Evolutionary conservation across 2,797 vertebrate genomes (phyloP).

Genomic region (Cercopithecus hamlyni): DNA sequence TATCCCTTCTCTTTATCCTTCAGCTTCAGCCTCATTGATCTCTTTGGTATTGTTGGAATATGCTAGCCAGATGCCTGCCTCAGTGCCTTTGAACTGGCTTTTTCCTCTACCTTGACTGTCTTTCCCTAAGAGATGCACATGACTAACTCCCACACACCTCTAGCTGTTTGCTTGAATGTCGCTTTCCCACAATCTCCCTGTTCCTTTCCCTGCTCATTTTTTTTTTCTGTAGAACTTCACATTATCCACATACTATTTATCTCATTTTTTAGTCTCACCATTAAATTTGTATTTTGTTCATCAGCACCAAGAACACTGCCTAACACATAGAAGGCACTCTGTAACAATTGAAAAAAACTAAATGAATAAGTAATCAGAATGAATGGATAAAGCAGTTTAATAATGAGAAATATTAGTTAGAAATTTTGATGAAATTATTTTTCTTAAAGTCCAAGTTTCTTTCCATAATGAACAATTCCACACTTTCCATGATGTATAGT

Average conservation of each 20-base stretch:
- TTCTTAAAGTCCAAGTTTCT: background rate
- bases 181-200: background rate
- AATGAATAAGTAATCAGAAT: background rate
- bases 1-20: background rate
- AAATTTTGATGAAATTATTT: background rate
- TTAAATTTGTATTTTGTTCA: slow-evolving; percentile 8
- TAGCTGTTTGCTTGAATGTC: background rate
- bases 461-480: background rate
- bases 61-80: background rate
- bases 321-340: background rate
- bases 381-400: background rate
- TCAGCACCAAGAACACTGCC: background rate
- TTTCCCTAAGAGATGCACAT: background rate
- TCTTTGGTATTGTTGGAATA: background rate
- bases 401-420: background rate
- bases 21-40: background rate
- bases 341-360: background rate
- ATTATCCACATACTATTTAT: background rate
- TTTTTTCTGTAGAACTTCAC: background rate
- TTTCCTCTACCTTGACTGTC: background rate
- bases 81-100: background rate
- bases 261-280: background rate
- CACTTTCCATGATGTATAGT: background rate
- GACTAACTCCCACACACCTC: background rate
- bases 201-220: background rate